Percentiles rank a stretch among this genome's conserved stretches.
Conservation (phyloP, 2,888 invertebrate genomes). For the Plusia festucae region DNA sequence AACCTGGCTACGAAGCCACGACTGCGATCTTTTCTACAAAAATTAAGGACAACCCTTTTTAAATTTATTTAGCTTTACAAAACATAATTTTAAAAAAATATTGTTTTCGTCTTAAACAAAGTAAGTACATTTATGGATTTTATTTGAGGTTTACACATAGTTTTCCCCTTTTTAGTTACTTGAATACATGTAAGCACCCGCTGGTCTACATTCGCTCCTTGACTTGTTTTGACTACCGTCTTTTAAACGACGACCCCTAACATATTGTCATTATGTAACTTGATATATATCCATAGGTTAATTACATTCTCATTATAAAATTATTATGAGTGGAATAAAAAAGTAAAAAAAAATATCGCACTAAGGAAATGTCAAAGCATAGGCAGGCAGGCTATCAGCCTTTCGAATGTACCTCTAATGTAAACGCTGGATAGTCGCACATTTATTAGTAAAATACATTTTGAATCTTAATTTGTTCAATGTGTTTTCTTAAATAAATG, state of each 20-base stretch:
- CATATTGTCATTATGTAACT: constrained; percentile 1
- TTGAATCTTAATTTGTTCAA: constrained; percentile 28
- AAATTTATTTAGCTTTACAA: constrained; percentile 16
- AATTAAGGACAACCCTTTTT: constrained; percentile 43
- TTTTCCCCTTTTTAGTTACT: not conserved
- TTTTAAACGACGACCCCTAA: not conserved
- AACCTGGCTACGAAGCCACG: constrained; percentile 38
- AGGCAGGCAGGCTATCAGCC: constrained; percentile 22
- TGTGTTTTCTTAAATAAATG: constrained; percentile 42
- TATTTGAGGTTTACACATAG: not conserved
- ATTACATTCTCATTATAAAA: constrained; percentile 10
- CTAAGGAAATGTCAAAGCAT: constrained; percentile 27
- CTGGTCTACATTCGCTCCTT: constrained; percentile 24
- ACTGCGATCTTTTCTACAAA: constrained; percentile 52
- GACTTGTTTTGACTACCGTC: constrained; percentile 29
- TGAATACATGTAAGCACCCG: not conserved
- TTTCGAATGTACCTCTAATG: constrained; percentile 1
- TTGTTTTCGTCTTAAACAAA: too few species aligned
- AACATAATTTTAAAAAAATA: not conserved
- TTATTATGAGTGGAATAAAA: constrained; percentile 26
- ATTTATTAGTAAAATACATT: constrained; percentile 28
- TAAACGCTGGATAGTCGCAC: constrained; percentile 24
- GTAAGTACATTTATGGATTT: not conserved
- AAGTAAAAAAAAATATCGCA: constrained; percentile 18
- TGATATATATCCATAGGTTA: constrained; percentile 29